These are phyloP conservation scores for Hydriomena furcata DNA, from an alignment of 2,888 invertebrate species.

Conservation along the genomic window DNA sequence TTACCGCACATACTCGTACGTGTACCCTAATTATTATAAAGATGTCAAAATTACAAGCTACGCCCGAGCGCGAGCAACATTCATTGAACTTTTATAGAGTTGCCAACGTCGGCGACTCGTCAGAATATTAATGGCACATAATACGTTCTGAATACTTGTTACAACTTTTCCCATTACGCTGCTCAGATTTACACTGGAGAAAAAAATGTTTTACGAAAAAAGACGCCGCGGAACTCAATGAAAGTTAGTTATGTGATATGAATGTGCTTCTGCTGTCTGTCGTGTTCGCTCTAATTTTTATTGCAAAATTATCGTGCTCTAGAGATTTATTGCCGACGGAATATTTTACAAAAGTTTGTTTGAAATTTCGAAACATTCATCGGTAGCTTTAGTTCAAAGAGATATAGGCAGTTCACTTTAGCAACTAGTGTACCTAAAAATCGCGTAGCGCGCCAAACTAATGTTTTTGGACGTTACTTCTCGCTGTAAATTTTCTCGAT, in stretches of 20 bases:
- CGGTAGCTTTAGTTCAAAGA: not conserved
- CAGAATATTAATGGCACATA: constrained; percentile 80
- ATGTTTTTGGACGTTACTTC: not conserved
- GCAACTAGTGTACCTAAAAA: no score
- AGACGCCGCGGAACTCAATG: constrained; percentile 58
- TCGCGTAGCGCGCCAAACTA: no score
- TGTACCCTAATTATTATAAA: constrained; percentile 34
- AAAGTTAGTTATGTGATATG: constrained; percentile 58
- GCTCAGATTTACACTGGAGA: constrained; percentile 69
- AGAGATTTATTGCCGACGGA: constrained; percentile 30
- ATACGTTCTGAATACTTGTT: constrained; percentile 80
- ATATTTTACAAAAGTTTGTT: constrained; percentile 25
- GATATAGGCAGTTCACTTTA: not conserved
- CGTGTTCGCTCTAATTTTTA: constrained; percentile 36
- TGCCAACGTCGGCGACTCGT: constrained; percentile 63
- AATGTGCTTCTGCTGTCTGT: constrained; percentile 36
- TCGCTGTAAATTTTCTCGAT: constrained; percentile 4
- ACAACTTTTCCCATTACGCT: constrained; percentile 81
- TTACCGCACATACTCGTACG: constrained; percentile 26
- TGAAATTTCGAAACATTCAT: constrained; percentile 2
- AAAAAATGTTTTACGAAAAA: constrained; percentile 66
- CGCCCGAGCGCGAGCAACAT: constrained; percentile 47
- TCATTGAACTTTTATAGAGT: constrained; percentile 73
- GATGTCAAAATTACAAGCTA: constrained; percentile 52
- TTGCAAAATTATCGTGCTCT: constrained; percentile 30